Evolutionary conservation across 2,888 invertebrate species (phyloP).

Genomic region (Andrena bicolor): DNA sequence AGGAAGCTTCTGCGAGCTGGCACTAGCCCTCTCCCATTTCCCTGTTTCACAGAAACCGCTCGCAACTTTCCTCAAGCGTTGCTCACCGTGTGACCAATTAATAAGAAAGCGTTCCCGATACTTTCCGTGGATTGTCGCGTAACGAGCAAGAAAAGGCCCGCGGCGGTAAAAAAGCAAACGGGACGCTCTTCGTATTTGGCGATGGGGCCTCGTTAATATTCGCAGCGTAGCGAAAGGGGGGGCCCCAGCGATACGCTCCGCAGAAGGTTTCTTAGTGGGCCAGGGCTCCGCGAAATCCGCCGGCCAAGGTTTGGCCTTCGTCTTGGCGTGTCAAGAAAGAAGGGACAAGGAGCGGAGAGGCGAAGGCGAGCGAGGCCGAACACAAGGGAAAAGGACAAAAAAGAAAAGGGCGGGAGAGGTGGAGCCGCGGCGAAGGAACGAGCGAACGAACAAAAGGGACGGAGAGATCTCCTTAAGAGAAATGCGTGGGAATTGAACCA

Average conservation of each 20-base stretch:
- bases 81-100: slow-evolving; percentile 7
- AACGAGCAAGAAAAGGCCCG: slow-evolving; percentile 28
- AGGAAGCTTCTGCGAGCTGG: too few species aligned
- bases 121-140: slow-evolving; percentile 8
- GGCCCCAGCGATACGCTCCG: too few species aligned
- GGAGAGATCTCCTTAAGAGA: slow-evolving; percentile 68
- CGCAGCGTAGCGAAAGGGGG: slow-evolving; percentile 37
- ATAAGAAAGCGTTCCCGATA: slow-evolving; percentile 2
- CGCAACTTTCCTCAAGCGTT: neutral
- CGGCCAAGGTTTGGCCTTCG: slow-evolving; percentile 71
- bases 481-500: slow-evolving; percentile 81
- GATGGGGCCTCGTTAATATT: slow-evolving; percentile 65
- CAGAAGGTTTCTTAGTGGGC: slow-evolving; percentile 71
- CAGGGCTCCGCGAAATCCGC: slow-evolving; percentile 76
- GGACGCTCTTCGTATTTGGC: slow-evolving; percentile 61
- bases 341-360: slow-evolving; percentile 31
- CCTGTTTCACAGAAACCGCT: neutral
- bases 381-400: slow-evolving; percentile 41
- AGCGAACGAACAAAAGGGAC: slow-evolving; percentile 46
- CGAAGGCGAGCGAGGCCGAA: slow-evolving; percentile 40
- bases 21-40: neutral
- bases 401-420: slow-evolving; percentile 25
- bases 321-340: slow-evolving; percentile 45
- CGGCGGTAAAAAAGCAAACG: neutral
- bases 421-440: slow-evolving; percentile 22